Conservation (phyloP, 2,797 vertebrate genomes). For the Coluber constrictor region DNA sequence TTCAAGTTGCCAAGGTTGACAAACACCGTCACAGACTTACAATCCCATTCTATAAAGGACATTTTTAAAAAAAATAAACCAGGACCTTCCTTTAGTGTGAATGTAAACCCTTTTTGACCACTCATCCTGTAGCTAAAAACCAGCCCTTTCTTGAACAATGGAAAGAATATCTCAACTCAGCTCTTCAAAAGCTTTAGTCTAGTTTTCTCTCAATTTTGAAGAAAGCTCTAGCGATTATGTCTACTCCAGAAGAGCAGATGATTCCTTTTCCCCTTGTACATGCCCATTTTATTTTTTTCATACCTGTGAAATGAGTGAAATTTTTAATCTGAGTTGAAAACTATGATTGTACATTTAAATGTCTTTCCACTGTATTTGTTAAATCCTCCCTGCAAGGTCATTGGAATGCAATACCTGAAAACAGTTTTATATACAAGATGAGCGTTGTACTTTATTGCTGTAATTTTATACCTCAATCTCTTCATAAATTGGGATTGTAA, state of each 20-base stretch:
- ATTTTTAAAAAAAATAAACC: background rate
- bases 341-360: background rate
- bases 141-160: background rate
- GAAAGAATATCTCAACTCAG: background rate
- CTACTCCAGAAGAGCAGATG: background rate
- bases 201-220: background rate
- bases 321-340: background rate
- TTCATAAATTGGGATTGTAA: constrained; percentile 26
- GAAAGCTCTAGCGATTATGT: background rate
- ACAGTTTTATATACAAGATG: background rate
- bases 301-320: background rate
- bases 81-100: background rate
- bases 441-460: constrained; percentile 4
- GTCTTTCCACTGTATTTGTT: constrained; percentile 15
- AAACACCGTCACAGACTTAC: background rate
- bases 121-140: background rate
- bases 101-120: background rate
- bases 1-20: background rate
- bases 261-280: background rate
- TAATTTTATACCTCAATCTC: constrained; percentile 20
- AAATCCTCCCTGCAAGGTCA: background rate
- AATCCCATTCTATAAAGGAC: background rate
- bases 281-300: background rate
- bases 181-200: background rate
- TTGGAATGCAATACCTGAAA: background rate